Evolutionary conservation across 1,140 invertebrate species (phyloP), one percentile per base, ranked within the genome.

Genomic region (Ericerus pela): DNA sequence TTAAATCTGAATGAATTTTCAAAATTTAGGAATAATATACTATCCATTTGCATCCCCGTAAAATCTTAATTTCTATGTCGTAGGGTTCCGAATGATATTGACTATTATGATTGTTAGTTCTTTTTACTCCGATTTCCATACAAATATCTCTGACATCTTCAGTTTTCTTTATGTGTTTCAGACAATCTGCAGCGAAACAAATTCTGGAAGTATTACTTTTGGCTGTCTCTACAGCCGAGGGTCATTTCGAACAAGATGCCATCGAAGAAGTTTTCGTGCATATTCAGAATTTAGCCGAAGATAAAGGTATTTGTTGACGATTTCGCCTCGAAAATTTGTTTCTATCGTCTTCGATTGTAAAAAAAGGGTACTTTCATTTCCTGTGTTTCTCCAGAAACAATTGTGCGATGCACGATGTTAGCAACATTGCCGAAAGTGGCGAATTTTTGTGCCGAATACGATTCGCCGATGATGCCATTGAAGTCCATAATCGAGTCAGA

Each of bases 371-470:
- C n/a, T 33, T 33, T 33, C n/a, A n/a, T 8, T 33, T 33, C n/a
- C n/a, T n/a, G 8, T 33, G 30, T n/a, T 10, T 33, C 8, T 41
- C 11, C 41, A 47, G 41, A 47, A 22, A 10, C 41, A 14, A 24
- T 24, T 3, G 41, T 47, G 14, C 22, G 26, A 47, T 47, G 41
- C 41, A 22, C 41, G 41, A 8, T 47, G 11, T 22, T 47, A 3
- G 16, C 22, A 3, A 47, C 20, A 8, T 16, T 47, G 3, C 41
- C 22, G 26, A 47, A 47, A 24, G 41, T 47, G 41, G 41, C 41
- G 2, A 47, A 24, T 24, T 47, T 47, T 47, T 47, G 41, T 14
- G 41, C 41, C 41, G 41, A 47, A 47, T 47, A 47, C 20, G 41
- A 47, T 47, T 47, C 41, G 41, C 41, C 41, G 4, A 24, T 47